Evolutionary conservation across 2,888 invertebrate species (phyloP).

Genomic region (Leptura quadrifasciata): DNA sequence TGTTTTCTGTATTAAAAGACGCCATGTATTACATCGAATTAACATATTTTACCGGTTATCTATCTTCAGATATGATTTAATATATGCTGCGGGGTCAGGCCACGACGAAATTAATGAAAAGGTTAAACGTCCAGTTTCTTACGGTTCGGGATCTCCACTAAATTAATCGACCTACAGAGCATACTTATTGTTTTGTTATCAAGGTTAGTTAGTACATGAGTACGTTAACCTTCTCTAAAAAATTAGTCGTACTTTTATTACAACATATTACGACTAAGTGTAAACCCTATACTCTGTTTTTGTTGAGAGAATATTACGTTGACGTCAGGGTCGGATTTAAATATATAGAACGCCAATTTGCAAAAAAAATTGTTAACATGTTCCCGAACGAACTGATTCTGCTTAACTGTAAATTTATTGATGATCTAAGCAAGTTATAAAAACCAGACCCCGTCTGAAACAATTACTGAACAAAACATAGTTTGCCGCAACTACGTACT

Average conservation of each 20-base stretch:
- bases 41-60: not conserved
- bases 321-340: too few species aligned
- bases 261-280: not conserved
- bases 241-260: not conserved
- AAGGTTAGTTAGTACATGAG: constrained; percentile 5
- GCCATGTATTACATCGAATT: not conserved
- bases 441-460: too few species aligned
- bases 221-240: constrained; percentile 9
- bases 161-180: not conserved
- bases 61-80: not conserved
- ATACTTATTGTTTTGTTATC: constrained; percentile 8
- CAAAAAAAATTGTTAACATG: too few species aligned
- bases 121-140: not conserved
- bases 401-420: too few species aligned
- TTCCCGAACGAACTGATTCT: too few species aligned
- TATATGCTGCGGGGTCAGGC: not conserved
- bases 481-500: too few species aligned
- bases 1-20: not conserved
- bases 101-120: not conserved
- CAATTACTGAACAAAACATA: too few species aligned
- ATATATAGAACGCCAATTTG: too few species aligned
- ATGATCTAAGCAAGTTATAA: too few species aligned
- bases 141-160: not conserved
- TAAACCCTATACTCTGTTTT: too few species aligned
- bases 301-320: too few species aligned